Evolutionary conservation across 2,888 invertebrate genomes (phyloP).

Genomic region (Lampropteryx suffumata): DNA sequence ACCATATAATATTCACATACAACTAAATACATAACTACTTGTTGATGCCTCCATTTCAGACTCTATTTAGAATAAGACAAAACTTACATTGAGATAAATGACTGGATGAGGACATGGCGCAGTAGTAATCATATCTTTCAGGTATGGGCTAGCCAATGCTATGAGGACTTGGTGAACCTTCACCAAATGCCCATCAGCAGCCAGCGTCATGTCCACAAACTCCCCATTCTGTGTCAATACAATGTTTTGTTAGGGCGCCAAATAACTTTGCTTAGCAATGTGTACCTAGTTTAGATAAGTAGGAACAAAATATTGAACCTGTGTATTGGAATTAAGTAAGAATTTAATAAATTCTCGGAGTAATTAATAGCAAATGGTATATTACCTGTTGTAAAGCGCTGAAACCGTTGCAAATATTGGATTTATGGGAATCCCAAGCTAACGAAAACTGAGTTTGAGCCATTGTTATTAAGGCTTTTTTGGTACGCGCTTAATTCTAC

Average conservation of each 20-base stretch:
- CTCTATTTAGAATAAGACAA: background rate
- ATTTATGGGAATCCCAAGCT: slow-evolving; percentile 70
- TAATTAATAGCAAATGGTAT: background rate
- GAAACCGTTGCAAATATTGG: slow-evolving; percentile 69
- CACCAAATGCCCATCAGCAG: slow-evolving; percentile 73
- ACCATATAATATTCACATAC: too few species aligned
- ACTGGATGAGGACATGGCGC: slow-evolving; percentile 75
- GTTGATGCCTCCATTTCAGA: background rate
- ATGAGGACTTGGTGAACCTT: slow-evolving; percentile 71
- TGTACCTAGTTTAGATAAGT: too few species aligned
- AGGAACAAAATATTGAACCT: too few species aligned
- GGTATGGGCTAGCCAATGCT: slow-evolving; percentile 72
- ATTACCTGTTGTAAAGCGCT: slow-evolving; percentile 74
- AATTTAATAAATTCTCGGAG: too few species aligned
- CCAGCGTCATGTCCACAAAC: slow-evolving; percentile 76
- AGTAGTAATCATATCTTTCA: slow-evolving; percentile 70
- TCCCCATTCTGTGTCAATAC: slow-evolving; percentile 66
- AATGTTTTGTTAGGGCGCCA: too few species aligned
- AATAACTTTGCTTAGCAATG: too few species aligned
- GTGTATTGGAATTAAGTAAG: too few species aligned
- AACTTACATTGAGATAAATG: slow-evolving; percentile 73
- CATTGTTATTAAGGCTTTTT: slow-evolving; percentile 12
- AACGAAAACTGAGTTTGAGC: slow-evolving; percentile 42
- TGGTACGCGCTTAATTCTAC: background rate
- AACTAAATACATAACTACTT: too few species aligned